A percentile compares a stretch with the other conserved stretches of the same genome.
Evolutionary conservation across 2,797 vertebrate species (phyloP).

Genomic region (Botia almorhae): DNA sequence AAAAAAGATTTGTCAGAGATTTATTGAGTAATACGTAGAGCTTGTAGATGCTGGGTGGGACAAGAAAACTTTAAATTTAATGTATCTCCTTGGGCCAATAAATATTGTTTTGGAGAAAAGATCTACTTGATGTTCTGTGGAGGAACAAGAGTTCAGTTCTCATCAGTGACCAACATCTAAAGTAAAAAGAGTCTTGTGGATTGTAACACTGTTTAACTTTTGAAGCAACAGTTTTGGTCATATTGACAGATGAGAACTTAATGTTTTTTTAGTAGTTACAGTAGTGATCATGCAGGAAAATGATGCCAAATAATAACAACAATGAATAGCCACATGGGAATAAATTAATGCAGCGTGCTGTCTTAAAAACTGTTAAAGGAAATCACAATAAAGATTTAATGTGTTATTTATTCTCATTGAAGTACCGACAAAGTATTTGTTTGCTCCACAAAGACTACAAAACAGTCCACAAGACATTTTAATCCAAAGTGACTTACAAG

Average conservation of each 20-base stretch:
- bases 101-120: constrained; percentile 28
- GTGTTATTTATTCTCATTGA: not conserved
- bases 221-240: not conserved
- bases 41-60: constrained; percentile 13
- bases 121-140: not conserved
- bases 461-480: not conserved
- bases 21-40: constrained; percentile 3
- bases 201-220: not conserved
- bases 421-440: not conserved
- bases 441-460: not conserved
- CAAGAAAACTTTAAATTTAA: constrained; percentile 25
- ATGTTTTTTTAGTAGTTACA: not conserved
- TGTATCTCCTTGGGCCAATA: constrained; percentile 21
- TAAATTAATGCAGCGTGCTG: too few species aligned
- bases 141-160: not conserved
- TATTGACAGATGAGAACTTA: not conserved
- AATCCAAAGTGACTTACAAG: too few species aligned
- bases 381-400: not conserved
- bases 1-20: constrained; percentile 30
- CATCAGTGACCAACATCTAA: not conserved
- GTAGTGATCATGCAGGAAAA: not conserved
- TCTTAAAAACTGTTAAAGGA: not conserved
- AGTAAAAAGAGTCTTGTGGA: too few species aligned
- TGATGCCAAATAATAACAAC: not conserved
- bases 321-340: too few species aligned